phyloP scores from a whole-genome alignment of 2,113 vertebrate species.

The Malurus elegans region DNA sequence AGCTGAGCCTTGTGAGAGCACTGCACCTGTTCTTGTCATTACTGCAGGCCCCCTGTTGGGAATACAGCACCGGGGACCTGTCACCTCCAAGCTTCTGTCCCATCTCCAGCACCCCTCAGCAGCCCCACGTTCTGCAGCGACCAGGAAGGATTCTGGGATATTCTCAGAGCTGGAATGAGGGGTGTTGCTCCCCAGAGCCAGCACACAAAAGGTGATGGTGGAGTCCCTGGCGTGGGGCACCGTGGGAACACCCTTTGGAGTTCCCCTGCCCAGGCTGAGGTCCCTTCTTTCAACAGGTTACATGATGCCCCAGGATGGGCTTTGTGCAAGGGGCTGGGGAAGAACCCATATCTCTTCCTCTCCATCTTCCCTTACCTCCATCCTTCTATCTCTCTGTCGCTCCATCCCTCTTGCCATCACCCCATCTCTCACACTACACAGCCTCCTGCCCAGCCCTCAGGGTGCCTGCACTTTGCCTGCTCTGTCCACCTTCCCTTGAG shows the following conservation, averaged over 20 bases:
- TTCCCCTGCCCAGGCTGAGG: neutral
- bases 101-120: neutral
- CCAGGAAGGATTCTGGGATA: neutral
- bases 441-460: neutral
- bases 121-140: neutral
- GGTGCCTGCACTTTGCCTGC: neutral
- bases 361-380: neutral
- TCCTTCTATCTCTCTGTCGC: neutral
- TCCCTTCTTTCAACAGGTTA: neutral
- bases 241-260: neutral
- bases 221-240: neutral
- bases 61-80: neutral
- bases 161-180: neutral
- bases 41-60: accelerated
- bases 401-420: neutral
- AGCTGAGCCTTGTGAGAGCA: neutral
- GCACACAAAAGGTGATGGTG: neutral
- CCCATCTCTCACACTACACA: neutral
- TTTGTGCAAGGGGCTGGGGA: neutral
- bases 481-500: neutral
- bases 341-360: neutral
- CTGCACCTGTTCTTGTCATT: neutral
- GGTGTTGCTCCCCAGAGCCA: neutral
- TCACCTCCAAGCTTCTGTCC: neutral
- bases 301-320: neutral